These are phyloP conservation scores for Wasmannia auropunctata DNA, from an alignment of 1,140 invertebrate genomes.

Conservation along the genomic window DNA sequence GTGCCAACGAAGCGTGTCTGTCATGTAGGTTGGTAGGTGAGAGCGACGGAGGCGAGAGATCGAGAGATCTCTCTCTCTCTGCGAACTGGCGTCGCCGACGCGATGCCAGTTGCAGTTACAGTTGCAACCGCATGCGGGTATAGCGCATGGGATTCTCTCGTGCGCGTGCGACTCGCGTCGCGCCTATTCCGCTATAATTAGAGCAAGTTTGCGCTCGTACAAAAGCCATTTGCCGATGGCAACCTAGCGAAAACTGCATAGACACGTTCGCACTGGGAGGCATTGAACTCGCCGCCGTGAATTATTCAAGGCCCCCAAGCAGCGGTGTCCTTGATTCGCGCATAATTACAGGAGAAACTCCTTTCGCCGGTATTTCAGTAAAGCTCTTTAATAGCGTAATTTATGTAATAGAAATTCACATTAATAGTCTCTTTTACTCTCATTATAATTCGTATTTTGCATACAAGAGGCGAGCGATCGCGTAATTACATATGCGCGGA, in stretches of 20 bases:
- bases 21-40: conserved; percentile 78
- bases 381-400: conserved; percentile 17
- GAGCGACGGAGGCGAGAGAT: conserved; percentile 68
- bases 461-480: background rate
- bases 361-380: conserved; percentile 5
- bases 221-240: conserved; percentile 69
- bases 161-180: conserved; percentile 29
- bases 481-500: background rate
- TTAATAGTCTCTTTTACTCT: background rate
- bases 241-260: conserved; percentile 72
- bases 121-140: background rate
- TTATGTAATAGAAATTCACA: background rate
- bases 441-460: conserved; percentile 3
- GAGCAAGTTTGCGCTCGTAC: conserved; percentile 81
- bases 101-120: conserved; percentile 56
- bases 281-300: conserved; percentile 70
- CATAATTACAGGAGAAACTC: conserved; percentile 54
- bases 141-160: background rate
- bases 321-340: conserved; percentile 18
- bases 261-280: conserved; percentile 73
- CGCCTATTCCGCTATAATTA: conserved; percentile 82
- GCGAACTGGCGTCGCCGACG: conserved; percentile 49
- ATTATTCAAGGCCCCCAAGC: conserved; percentile 55
- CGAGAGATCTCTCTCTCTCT: conserved; percentile 53
- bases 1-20: conserved; percentile 80